Evolutionary conservation across 2,797 vertebrate species (phyloP).

Genomic region (Pelochelys cantorii): DNA sequence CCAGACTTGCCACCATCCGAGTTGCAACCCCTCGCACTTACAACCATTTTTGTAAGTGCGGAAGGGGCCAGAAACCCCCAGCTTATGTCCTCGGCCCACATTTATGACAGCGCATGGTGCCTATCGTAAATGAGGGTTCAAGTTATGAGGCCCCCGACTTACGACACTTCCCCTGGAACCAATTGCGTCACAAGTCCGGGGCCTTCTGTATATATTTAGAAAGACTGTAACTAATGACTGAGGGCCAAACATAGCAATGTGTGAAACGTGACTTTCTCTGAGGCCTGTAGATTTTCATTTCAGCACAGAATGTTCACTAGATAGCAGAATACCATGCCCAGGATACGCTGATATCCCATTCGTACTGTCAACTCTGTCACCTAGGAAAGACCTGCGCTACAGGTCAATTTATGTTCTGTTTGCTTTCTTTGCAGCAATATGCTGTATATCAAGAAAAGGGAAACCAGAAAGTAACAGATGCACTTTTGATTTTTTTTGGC

Average conservation of each 20-base stretch:
- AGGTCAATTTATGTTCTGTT: constrained; percentile 49
- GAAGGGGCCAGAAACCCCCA: no score
- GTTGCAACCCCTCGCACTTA: no score
- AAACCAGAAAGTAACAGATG: neutral
- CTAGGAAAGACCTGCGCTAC: neutral
- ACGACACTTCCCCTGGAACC: no score
- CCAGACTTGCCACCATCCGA: no score
- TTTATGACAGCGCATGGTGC: no score
- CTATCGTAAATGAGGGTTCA: no score
- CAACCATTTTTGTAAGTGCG: no score
- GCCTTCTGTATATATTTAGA: neutral
- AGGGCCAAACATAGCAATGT: neutral
- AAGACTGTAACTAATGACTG: neutral
- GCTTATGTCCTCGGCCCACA: no score
- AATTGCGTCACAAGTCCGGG: no score
- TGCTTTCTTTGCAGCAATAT: constrained; percentile 47
- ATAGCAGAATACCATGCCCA: neutral
- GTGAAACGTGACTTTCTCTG: neutral
- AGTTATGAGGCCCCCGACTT: no score
- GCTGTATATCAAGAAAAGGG: constrained; percentile 33
- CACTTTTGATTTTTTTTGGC: neutral
- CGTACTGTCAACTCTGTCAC: neutral
- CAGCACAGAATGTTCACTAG: neutral
- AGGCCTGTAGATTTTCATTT: neutral
- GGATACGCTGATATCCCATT: constrained; percentile 4